These are phyloP conservation scores for Rutilus rutilus DNA, from an alignment of 2,113 vertebrate genomes.

Conservation along the genomic window DNA sequence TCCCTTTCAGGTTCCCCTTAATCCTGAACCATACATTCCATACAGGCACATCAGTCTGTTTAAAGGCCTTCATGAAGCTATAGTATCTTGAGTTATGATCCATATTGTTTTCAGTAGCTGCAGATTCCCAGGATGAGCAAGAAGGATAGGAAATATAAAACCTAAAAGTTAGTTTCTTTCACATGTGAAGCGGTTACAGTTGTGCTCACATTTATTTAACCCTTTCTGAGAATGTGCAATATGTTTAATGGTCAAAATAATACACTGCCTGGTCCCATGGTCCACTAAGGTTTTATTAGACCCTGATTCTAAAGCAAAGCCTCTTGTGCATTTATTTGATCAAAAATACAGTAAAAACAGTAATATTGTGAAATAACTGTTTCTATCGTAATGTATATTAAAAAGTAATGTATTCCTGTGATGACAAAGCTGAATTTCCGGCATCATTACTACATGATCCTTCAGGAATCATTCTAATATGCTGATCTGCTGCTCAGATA, in stretches of 20 bases:
- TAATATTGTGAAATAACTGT: neutral
- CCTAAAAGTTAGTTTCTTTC: constrained; percentile 3
- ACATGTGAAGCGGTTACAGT: neutral
- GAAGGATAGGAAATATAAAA: constrained; percentile 15
- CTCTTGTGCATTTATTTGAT: neutral
- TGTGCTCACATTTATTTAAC: constrained; percentile 7
- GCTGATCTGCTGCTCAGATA: neutral
- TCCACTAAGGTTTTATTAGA: neutral
- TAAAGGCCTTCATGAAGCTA: constrained; percentile 12
- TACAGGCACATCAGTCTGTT: neutral
- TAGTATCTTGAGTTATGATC: constrained; percentile 22
- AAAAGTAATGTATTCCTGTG: no score
- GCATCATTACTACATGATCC: neutral
- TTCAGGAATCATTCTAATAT: neutral
- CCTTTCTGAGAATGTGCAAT: neutral
- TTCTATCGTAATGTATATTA: no score
- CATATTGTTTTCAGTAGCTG: constrained; percentile 23
- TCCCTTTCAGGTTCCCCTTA: constrained; percentile 12
- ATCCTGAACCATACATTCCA: constrained; percentile 30
- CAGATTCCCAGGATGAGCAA: neutral
- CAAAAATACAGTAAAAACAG: neutral
- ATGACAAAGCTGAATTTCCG: neutral
- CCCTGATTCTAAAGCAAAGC: neutral
- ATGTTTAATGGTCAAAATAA: neutral
- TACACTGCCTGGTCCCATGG: neutral